These are phyloP conservation scores for Pectinophora gossypiella DNA, from an alignment of 1,140 invertebrate genomes.

Conservation along the genomic window DNA sequence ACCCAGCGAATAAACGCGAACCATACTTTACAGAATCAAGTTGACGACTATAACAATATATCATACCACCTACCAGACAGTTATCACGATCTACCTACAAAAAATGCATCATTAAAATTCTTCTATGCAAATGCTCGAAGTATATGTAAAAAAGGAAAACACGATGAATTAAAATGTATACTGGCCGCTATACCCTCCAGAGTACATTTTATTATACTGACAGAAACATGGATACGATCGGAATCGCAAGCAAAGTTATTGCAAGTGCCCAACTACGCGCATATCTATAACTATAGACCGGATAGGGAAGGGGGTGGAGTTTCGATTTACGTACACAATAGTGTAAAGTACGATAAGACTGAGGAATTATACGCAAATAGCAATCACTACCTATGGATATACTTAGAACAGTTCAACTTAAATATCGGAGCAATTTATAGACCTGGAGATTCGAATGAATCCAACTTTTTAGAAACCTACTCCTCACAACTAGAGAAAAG, in stretches of 20 bases:
- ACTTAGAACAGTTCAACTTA: not conserved
- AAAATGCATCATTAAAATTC: not conserved
- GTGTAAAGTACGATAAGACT: not conserved
- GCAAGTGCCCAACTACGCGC: constrained; percentile 2
- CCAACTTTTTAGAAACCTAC: not conserved
- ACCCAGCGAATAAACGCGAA: not conserved
- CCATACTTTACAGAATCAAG: not conserved
- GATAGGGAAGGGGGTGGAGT: constrained; percentile 6
- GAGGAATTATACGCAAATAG: not conserved
- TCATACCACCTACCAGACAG: not conserved
- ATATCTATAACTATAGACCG: constrained; percentile 3
- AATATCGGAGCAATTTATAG: constrained; percentile 6
- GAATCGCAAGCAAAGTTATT: not conserved
- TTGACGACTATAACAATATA: not conserved
- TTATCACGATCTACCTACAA: not conserved
- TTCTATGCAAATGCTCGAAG: constrained; percentile 8
- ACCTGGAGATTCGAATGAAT: not conserved
- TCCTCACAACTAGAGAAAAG: not conserved
- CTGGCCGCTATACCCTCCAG: constrained; percentile 1
- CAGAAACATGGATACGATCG: constrained; percentile 8
- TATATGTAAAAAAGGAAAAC: constrained; percentile 1
- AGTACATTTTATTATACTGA: constrained; percentile 5
- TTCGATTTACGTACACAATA: constrained; percentile 9
- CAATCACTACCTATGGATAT: constrained; percentile 12
- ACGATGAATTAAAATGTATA: constrained; percentile 12